Conservation (phyloP, 2,888 invertebrate species). For the Xestia sexstrigata region DNA sequence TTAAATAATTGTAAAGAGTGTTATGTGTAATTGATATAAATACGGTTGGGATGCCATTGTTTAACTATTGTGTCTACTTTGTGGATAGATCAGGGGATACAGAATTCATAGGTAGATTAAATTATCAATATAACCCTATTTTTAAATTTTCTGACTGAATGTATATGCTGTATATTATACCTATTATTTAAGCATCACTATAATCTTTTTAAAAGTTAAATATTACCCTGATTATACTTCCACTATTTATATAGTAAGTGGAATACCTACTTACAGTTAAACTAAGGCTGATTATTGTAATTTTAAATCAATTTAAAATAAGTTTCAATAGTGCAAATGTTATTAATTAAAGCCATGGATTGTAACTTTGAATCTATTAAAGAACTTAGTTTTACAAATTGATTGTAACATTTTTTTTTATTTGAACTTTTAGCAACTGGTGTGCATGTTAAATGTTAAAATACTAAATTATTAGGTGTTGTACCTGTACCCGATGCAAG, state of each 20-base stretch:
- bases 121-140: background rate
- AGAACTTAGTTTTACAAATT: slow-evolving; percentile 10
- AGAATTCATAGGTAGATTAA: background rate
- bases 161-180: background rate
- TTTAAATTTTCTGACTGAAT: background rate
- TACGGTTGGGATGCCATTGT: too few relatives aligned
- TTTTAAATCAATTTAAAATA: slow-evolving; percentile 17
- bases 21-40: background rate
- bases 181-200: background rate
- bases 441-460: background rate
- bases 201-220: background rate
- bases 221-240: background rate
- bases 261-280: slow-evolving; percentile 27
- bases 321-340: slow-evolving; percentile 34
- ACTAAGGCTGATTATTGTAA: slow-evolving; percentile 51
- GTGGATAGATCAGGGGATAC: too few relatives aligned
- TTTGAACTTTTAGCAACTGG: background rate
- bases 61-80: too few relatives aligned
- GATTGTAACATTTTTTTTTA: background rate
- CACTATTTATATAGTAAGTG: background rate
- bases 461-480: background rate
- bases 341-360: background rate
- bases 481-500: background rate
- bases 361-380: slow-evolving; percentile 37
- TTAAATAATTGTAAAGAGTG: background rate